These are phyloP conservation scores for Drosophila mettleri DNA, from an alignment of 2,888 invertebrate species.

Conservation along the genomic window DNA sequence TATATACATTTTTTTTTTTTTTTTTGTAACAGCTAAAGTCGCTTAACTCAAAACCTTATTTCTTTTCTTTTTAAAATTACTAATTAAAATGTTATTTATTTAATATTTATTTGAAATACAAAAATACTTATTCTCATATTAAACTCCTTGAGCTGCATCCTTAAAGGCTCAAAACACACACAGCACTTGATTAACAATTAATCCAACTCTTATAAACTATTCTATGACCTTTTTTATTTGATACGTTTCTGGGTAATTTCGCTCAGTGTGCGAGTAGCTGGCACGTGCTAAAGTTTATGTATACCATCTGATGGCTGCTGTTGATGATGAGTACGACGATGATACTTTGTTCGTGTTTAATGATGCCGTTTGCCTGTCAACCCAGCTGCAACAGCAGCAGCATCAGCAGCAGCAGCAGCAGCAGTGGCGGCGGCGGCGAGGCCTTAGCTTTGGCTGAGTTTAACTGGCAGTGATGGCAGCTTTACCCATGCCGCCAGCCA, in stretches of 20 bases:
- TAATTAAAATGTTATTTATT: too few species aligned
- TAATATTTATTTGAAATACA: too few species aligned
- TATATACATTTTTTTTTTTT: too few species aligned
- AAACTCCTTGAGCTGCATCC: background rate
- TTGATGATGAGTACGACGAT: constrained; percentile 63
- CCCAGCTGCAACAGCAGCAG: constrained; percentile 26
- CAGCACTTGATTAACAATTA: constrained; percentile 42
- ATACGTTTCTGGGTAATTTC: constrained; percentile 31
- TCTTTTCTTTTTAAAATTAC: background rate
- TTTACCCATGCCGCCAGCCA: background rate
- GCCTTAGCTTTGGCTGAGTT: constrained; percentile 50
- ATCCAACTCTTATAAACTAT: background rate
- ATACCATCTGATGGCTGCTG: constrained; percentile 52
- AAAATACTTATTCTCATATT: too few species aligned
- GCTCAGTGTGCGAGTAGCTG: constrained; percentile 45
- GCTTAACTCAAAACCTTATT: too few species aligned
- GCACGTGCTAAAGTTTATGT: constrained; percentile 74
- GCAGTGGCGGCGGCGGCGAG: constrained; percentile 26
- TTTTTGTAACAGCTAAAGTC: too few species aligned
- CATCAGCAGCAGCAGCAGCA: constrained; percentile 22
- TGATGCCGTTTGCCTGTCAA: constrained; percentile 76
- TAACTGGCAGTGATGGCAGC: constrained; percentile 21
- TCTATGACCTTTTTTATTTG: constrained; percentile 10
- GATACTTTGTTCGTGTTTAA: constrained; percentile 81
- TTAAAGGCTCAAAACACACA: background rate